Conservation (phyloP, 2,797 vertebrate species). For the Pampus argenteus region DNA sequence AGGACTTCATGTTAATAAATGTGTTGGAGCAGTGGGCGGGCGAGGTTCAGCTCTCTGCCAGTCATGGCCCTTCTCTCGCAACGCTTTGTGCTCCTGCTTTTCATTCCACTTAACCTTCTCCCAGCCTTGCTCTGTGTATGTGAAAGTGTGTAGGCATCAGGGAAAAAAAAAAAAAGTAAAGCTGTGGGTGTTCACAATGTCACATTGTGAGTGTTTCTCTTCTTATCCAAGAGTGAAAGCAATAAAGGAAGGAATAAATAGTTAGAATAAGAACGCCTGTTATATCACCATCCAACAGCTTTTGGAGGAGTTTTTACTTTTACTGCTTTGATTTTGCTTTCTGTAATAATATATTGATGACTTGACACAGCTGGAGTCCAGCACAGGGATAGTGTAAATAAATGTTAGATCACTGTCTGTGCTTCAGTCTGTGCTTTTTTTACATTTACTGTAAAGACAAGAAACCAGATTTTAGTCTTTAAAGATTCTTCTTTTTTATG, state of each 20-base stretch:
- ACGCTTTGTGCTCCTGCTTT: constrained; percentile 39
- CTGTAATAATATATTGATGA: not conserved
- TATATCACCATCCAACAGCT: not conserved
- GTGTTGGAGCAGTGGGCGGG: constrained; percentile 51
- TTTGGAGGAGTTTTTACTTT: not conserved
- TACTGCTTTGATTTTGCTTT: not conserved
- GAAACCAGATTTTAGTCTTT: too few species aligned
- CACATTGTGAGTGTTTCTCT: constrained; percentile 42
- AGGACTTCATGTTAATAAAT: constrained; percentile 58
- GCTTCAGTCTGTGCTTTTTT: too few species aligned
- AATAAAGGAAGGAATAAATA: constrained; percentile 2
- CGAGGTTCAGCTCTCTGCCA: constrained; percentile 20
- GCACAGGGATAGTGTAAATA: not conserved
- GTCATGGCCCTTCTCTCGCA: constrained; percentile 11
- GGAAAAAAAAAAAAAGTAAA: constrained; percentile 14
- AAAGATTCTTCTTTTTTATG: not conserved
- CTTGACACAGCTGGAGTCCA: not conserved
- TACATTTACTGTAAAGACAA: too few species aligned
- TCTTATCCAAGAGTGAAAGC: constrained; percentile 15
- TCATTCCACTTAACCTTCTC: constrained; percentile 52
- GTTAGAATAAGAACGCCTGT: not conserved
- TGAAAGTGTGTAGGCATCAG: constrained; percentile 35
- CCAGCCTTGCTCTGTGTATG: constrained; percentile 1
- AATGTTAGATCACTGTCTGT: too few species aligned
- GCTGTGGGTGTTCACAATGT: constrained; percentile 43